Conservation (phyloP, 2,113 vertebrate species). For the Neopipo cinnamomea region DNA sequence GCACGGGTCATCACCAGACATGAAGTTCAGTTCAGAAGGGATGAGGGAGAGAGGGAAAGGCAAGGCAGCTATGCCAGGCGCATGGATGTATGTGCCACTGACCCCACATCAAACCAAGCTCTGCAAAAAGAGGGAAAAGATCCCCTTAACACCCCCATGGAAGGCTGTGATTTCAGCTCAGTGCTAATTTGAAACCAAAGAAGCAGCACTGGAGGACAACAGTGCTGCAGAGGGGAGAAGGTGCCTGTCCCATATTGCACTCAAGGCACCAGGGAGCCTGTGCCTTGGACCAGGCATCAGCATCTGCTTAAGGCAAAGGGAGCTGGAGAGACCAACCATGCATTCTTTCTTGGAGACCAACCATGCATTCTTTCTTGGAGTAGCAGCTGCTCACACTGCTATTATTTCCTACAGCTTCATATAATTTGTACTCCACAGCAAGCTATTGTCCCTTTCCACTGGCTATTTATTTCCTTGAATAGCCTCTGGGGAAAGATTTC, state of each 20-base stretch:
- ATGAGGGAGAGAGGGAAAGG: neutral
- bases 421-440: slow-evolving; percentile 64
- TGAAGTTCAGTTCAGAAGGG: neutral
- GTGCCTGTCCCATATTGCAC: neutral
- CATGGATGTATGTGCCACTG: neutral
- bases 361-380: neutral
- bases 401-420: slow-evolving; percentile 68
- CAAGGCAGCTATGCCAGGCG: rapidly evolving
- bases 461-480: slow-evolving; percentile 67
- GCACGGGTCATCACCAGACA: neutral
- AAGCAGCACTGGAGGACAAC: neutral
- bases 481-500: slow-evolving; percentile 66
- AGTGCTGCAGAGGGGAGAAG: neutral
- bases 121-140: neutral
- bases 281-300: neutral
- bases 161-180: neutral
- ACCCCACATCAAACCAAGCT: neutral
- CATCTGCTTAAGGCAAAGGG: neutral
- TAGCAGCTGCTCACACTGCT: slow-evolving; percentile 55
- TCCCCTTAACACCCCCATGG: neutral
- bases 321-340: neutral
- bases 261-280: neutral
- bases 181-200: neutral
- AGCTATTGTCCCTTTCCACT: slow-evolving; percentile 61
- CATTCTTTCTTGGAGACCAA: slow-evolving; percentile 9